Conservation (phyloP, 2,797 vertebrate species). For the Hephaestus fuliginosus region DNA sequence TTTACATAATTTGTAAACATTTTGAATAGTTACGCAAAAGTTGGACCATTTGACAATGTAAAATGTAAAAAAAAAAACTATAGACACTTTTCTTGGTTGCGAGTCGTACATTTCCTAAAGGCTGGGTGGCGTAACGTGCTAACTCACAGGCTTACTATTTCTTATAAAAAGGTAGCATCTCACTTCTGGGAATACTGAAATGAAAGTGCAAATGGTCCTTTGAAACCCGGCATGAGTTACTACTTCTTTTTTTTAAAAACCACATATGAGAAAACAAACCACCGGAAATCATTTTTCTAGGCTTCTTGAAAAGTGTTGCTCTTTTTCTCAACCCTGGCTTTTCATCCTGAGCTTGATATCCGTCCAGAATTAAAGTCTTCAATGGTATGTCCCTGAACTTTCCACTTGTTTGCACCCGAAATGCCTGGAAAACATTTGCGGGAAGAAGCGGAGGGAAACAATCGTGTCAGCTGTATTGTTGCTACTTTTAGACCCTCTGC, state of each 20-base stretch:
- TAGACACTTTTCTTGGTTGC: background rate
- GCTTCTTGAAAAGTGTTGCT: background rate
- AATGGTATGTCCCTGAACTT: conserved; percentile 1
- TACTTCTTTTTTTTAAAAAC: background rate
- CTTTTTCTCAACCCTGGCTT: background rate
- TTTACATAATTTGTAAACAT: no score
- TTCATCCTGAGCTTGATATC: background rate
- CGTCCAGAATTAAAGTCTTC: conserved; percentile 6
- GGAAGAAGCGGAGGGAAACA: conserved; percentile 34
- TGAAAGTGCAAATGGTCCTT: conserved; percentile 4
- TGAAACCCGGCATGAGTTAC: background rate
- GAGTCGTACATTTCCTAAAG: background rate
- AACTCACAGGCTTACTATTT: background rate
- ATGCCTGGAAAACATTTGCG: conserved; percentile 58
- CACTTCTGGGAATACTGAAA: conserved; percentile 22
- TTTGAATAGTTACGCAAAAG: no score
- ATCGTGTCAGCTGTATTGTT: conserved; percentile 54
- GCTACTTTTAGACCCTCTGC: conserved; percentile 62
- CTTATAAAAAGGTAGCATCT: background rate
- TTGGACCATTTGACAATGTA: no score
- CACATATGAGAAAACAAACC: background rate
- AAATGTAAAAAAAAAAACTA: background rate
- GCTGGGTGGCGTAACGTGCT: background rate
- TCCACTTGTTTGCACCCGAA: conserved; percentile 51
- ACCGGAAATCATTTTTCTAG: background rate